Evolutionary conservation across 1,140 invertebrate genomes (phyloP).

Genomic region (Heliconius hewitsoni): DNA sequence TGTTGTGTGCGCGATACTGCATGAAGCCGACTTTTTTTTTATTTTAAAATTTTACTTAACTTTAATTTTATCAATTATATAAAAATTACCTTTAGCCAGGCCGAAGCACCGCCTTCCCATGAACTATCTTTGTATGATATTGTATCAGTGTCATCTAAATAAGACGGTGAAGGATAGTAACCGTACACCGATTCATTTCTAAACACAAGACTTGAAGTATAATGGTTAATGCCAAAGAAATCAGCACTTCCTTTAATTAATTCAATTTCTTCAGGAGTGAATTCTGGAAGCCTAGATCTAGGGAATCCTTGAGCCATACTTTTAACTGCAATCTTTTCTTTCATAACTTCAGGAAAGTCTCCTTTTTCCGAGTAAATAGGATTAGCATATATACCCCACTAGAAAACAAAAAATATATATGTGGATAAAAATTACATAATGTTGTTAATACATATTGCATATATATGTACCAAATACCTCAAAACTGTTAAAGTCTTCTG

Average conservation of each 20-base stretch:
- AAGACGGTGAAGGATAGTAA: not conserved
- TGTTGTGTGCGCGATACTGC: no score
- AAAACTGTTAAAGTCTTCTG: slow-evolving; percentile 77
- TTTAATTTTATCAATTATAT: no score
- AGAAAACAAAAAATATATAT: slow-evolving; percentile 19
- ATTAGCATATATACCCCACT: slow-evolving; percentile 69
- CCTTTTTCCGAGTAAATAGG: slow-evolving; percentile 82
- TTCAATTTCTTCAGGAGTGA: slow-evolving; percentile 60
- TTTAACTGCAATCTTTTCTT: slow-evolving; percentile 77
- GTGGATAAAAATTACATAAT: not conserved
- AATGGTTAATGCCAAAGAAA: slow-evolving; percentile 84
- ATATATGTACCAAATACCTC: slow-evolving; percentile 40
- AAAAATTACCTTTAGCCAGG: slow-evolving; percentile 43
- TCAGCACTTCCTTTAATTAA: slow-evolving; percentile 74
- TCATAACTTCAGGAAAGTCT: slow-evolving; percentile 83
- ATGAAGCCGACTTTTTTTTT: no score
- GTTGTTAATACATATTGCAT: no score
- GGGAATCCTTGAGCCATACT: slow-evolving; percentile 70
- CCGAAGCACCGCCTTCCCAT: slow-evolving; percentile 46
- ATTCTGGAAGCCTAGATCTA: slow-evolving; percentile 63
- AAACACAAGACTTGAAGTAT: slow-evolving; percentile 54
- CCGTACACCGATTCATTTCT: not conserved
- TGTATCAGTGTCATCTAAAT: not conserved
- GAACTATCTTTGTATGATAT: slow-evolving; percentile 39
- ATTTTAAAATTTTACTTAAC: no score